Evolutionary conservation across 1,140 invertebrate genomes (phyloP), one percentile per base, ranked within the genome.

Genomic region (Magallana ariakensis): DNA sequence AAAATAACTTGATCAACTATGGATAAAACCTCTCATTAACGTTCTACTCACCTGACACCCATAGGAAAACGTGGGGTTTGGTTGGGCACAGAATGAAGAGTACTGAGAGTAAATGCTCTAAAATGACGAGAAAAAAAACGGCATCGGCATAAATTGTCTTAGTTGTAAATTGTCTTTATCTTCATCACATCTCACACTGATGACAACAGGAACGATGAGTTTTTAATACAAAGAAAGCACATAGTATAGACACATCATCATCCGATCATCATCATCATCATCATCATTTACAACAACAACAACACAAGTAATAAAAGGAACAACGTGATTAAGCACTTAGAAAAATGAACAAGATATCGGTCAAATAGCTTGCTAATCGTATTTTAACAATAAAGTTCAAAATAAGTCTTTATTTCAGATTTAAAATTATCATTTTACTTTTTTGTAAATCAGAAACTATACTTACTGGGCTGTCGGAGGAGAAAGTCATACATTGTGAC

Each of bases 61-160:
- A 9, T 26, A 75, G 11, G 22, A 33, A 75, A 75, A 75, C 66
- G 13, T 9, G 22, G 22, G 66, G 33, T 75, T 75, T 75, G 66
- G 66, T 75, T 75, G 66, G 11, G 22, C 10, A 11, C 66, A 75
- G 22, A 4, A 33, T 75, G 66, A 19, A 0, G 66, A 75, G 66
- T 75, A 75, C 22, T 10, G 66, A 10, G 66, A 75, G 26, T 75
- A 75, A 75, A 75, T 75, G 22, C 33, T 75, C 66, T 75, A 75
- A 19, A 75, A 75, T 11, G 7, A 22, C 5, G 22, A 75, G 11
- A 10, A 26, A 75, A 75, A 33, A 75, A 75, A 33, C 9, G 26
- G 2, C 33, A 46, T 46, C 33, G 5, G 33, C 33, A 5, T 46
- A 46, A 46, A 46, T 46, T 46, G 33, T 46, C 33, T 46, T 46